These are phyloP conservation scores for Cebus imitator DNA, from an alignment of 2,113 vertebrate genomes.

Conservation along the genomic window DNA sequence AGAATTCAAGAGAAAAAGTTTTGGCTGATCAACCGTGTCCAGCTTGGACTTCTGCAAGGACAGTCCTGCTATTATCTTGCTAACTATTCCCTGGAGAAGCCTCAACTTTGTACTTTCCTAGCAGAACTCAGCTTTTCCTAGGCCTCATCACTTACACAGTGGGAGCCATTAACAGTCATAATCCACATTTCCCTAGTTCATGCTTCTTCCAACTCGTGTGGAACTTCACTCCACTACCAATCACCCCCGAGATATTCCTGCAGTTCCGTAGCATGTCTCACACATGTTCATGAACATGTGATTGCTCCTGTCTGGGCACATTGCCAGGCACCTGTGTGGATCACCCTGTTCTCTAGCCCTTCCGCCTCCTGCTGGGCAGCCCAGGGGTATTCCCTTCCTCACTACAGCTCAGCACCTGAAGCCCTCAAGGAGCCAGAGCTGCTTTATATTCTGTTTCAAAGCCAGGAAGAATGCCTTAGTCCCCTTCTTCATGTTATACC, in stretches of 20 bases:
- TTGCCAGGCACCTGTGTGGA: fast-evolving
- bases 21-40: neutral
- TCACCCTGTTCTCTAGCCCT: fast-evolving
- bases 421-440: no score
- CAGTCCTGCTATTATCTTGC: neutral
- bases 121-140: neutral
- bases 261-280: neutral
- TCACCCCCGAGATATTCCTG: neutral
- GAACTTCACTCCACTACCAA: neutral
- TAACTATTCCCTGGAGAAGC: neutral
- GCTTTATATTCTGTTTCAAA: neutral
- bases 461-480: fast-evolving
- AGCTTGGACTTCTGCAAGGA: neutral
- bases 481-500: neutral
- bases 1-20: neutral
- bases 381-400: neutral
- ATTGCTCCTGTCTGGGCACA: neutral
- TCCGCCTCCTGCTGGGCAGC: neutral
- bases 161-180: neutral
- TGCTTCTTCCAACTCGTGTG: neutral
- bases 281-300: fast-evolving
- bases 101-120: neutral
- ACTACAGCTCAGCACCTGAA: no score
- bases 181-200: neutral
- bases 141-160: neutral